phyloP scores from a whole-genome alignment of 1,140 invertebrate species.

The Penaeus chinensis region DNA sequence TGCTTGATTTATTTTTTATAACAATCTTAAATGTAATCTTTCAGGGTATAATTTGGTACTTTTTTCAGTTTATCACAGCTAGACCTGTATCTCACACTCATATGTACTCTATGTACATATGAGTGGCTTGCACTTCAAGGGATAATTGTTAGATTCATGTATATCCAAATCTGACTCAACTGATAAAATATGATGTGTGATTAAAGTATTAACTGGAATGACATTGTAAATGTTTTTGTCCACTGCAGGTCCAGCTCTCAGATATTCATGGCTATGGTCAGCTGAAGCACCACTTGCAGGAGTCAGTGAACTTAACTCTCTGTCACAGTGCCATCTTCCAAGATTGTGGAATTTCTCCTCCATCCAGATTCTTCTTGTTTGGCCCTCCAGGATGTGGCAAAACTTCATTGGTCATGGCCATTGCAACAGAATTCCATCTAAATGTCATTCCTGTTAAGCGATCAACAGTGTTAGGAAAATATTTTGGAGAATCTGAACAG shows the following conservation, averaged over 20 bases:
- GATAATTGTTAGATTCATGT: too few species aligned
- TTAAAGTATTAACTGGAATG: too few species aligned
- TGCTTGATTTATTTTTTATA: too few species aligned
- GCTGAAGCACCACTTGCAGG: constrained; percentile 32
- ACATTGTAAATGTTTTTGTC: not conserved
- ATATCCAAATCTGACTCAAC: too few species aligned
- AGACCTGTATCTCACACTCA: too few species aligned
- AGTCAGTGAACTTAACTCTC: constrained; percentile 38
- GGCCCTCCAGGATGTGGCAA: constrained; percentile 63
- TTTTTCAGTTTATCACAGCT: too few species aligned
- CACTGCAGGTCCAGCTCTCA: constrained; percentile 33
- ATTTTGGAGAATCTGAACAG: constrained; percentile 63
- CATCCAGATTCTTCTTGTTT: constrained; percentile 53
- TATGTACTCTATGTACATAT: too few species aligned
- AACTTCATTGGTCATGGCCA: constrained; percentile 38
- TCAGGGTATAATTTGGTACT: too few species aligned
- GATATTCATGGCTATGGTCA: constrained; percentile 29
- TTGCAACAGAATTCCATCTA: constrained; percentile 53
- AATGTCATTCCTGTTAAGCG: constrained; percentile 54
- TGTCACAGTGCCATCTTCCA: constrained; percentile 31
- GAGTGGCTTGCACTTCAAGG: too few species aligned
- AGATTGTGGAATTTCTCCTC: constrained; percentile 43
- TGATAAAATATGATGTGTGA: too few species aligned
- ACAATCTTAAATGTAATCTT: too few species aligned
- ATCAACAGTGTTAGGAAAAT: constrained; percentile 61